These are phyloP conservation scores for Drosophila triauraria DNA, from an alignment of 1,140 invertebrate species.

Conservation along the genomic window DNA sequence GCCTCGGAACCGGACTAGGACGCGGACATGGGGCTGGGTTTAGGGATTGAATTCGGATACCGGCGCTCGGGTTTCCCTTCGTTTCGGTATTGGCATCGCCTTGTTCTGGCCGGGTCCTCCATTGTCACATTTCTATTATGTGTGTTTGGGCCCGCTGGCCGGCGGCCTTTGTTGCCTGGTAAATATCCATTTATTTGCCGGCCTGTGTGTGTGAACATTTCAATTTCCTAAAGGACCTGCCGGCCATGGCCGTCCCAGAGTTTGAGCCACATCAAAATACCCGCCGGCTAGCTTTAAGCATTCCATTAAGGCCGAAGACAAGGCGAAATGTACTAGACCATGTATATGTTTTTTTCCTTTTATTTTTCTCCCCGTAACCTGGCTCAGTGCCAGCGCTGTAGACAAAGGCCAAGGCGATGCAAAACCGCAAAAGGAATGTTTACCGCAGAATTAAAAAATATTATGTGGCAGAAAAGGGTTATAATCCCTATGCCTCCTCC, in stretches of 20 bases:
- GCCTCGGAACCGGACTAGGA: conserved; percentile 2
- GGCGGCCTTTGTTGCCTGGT: conserved; percentile 60
- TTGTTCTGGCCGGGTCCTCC: conserved; percentile 19
- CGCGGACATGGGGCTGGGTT: conserved; percentile 2
- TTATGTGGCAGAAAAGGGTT: conserved; percentile 27
- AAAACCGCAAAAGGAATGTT: conserved; percentile 27
- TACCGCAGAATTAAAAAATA: conserved; percentile 34
- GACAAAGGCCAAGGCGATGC: conserved; percentile 22
- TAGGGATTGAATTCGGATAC: conserved; percentile 2
- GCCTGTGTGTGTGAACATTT: conserved; percentile 64
- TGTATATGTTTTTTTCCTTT: conserved; percentile 21
- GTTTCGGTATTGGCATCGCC: conserved; percentile 22
- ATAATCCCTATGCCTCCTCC: neutral
- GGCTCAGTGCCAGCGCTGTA: conserved; percentile 21
- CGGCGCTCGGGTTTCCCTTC: conserved; percentile 21
- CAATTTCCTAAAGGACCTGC: conserved; percentile 69
- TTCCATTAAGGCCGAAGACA: conserved; percentile 63
- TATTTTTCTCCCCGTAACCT: neutral
- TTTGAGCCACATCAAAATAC: conserved; percentile 58
- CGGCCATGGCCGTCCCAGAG: conserved; percentile 38
- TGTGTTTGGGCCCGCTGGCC: conserved; percentile 28
- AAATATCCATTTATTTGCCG: conserved; percentile 74
- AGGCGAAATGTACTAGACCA: conserved; percentile 26
- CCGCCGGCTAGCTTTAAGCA: conserved; percentile 63
- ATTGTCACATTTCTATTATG: conserved; percentile 78